Percentiles rank a stretch among this genome's conserved stretches.
Evolutionary conservation across 1,140 invertebrate genomes (phyloP).

Genomic region (Plutomurus gul): DNA sequence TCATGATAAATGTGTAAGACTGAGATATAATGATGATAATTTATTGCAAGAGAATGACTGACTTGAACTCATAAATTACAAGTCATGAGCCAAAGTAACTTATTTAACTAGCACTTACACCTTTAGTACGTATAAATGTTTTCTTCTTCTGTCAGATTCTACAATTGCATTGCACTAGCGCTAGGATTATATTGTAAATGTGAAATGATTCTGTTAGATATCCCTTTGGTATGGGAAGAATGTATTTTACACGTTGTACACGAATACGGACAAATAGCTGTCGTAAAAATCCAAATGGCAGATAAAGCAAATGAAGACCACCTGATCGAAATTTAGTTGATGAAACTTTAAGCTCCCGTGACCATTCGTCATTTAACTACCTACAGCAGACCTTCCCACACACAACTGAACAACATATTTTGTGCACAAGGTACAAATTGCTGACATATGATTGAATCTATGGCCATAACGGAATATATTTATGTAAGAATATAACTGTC

Average conservation of each 20-base stretch:
- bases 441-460: no score
- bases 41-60: not conserved
- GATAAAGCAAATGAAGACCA: not conserved
- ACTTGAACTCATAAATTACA: not conserved
- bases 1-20: not conserved
- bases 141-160: not conserved
- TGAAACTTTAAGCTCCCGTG: not conserved
- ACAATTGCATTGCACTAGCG: not conserved
- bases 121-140: not conserved
- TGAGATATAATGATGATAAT: conserved; percentile 12
- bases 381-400: not conserved
- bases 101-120: not conserved
- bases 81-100: not conserved
- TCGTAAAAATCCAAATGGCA: not conserved
- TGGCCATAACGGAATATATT: no score
- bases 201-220: not conserved
- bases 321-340: not conserved
- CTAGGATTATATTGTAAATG: no score
- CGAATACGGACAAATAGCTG: no score
- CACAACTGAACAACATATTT: no score
- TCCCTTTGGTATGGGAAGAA: no score
- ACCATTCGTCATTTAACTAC: not conserved
- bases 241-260: no score
- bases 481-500: no score
- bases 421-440: no score